Evolutionary conservation across 2,888 invertebrate species (phyloP), one percentile per base, ranked within the genome.

Genomic region (Conops quadrifasciatus): DNA sequence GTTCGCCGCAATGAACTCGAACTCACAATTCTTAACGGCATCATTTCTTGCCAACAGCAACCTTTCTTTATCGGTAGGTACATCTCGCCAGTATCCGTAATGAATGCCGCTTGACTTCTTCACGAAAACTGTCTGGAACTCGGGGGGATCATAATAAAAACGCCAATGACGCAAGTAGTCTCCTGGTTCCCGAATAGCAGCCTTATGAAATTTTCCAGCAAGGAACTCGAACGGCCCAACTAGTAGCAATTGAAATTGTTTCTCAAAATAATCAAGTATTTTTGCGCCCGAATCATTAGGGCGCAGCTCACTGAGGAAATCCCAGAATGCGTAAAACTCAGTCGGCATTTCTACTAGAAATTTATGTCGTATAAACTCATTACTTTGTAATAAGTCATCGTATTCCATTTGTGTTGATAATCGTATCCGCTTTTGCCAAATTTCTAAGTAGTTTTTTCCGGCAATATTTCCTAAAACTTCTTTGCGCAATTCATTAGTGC

Each of bases 121-220:
- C 26, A 90, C 91, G 65, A 95, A 83, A 53, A 94, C 87, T 2
- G 94, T 92, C 90, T 95, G 94, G 85, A 97, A 94, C 86, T 98
- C 97, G 13, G 98, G 97, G 13, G 96, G 95, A 87, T 98, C 98
- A 85, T 93, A 95, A 83, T 90, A 95, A 86, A 93, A 97, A 77
- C 98, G 89, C 93, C 95, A 96, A 83, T 97, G 95, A 13, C 91
- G 86, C 63, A 95, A 88, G 82, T 92, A 94, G 73, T 91, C 87
- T 72, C 90, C 87, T 73, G 90, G 88, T 72, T 89, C 85, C 1
- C 88, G 85, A 28, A 89, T 82, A 71, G 86, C 84, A 2, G 88
- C 88, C 0, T 79, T 77, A 60, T 81, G 78, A 74, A 93, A 88
- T 79, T 89, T 89, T 7, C 90, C 91, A 60, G 88, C 87, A 49